Evolutionary conservation across 2,888 invertebrate genomes (phyloP), one percentile per base, ranked within the genome.

Genomic region (Saturnia japonica): DNA sequence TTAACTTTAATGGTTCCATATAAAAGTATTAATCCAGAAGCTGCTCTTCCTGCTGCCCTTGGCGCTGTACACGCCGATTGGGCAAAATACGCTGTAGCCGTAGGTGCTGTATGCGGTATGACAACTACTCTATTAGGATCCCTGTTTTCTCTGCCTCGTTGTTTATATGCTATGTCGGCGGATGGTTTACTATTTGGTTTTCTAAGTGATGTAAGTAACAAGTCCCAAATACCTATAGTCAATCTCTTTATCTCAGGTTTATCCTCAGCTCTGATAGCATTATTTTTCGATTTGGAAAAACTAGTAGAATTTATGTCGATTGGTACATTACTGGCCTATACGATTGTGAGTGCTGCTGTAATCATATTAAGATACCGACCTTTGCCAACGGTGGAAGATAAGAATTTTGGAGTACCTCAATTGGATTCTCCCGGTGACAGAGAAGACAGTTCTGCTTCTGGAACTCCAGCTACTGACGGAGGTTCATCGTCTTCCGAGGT

Each of bases 301-400:
- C 93, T 99, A 62, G 98, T 99, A 0, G 98, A 99, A 85, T 98
- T 99, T 85, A 98, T 99, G 97, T 98, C 98, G 1, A 98, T 99
- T 81, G 97, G 97, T 0, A 98, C 97, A 0, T 93, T 98, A 69
- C 88, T 98, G 78, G 98, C 98, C 0, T 98, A 98, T 85, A 98
- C 98, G 1, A 98, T 98, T 74, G 98, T 99, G 4, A 97, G 98
- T 75, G 97, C 97, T 19, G 97, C 97, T 74, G 97, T 98, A 9
- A 97, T 99, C 70, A 96, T 98, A 68, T 91, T 98, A 70, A 95
- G 98, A 67, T 98, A 98, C 75, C 94, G 96, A 6, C 97, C 97
- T 0, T 85, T 94, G 25, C 91, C 94, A 0, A 80, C 93, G 1
- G 85, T 89, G 51, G 94, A 95, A 40, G 94, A 94, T 69, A 94